These are phyloP conservation scores for Pseudonaja textilis DNA, from an alignment of 2,113 vertebrate genomes.

Conservation along the genomic window DNA sequence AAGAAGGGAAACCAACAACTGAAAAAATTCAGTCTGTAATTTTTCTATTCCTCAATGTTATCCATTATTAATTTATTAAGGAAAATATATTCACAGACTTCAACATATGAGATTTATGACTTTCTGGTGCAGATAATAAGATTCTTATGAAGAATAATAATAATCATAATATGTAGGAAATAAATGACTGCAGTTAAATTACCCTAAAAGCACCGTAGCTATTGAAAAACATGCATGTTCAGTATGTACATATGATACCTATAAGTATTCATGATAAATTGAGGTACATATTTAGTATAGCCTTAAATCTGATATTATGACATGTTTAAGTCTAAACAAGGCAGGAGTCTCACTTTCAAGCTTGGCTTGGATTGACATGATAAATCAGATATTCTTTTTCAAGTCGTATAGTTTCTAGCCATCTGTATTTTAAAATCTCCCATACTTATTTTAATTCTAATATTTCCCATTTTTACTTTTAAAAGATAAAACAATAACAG, in stretches of 20 bases:
- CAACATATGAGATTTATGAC: conserved; percentile 41
- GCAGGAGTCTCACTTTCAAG: not conserved
- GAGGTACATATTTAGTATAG: not conserved
- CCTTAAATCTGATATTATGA: not conserved
- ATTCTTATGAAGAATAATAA: conserved; percentile 20
- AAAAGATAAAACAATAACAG: not conserved
- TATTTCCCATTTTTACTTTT: conserved; percentile 8
- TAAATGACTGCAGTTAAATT: conserved; percentile 22
- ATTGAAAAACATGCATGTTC: not conserved
- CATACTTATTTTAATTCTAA: conserved; percentile 24
- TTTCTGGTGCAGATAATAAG: conserved; percentile 32
- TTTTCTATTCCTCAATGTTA: conserved; percentile 55
- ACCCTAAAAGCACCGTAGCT: conserved; percentile 12
- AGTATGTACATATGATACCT: not conserved
- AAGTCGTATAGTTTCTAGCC: not conserved
- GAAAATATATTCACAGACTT: conserved; percentile 36
- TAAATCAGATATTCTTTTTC: not conserved
- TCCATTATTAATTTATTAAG: conserved; percentile 31
- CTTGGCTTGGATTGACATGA: not conserved
- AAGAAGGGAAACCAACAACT: conserved; percentile 31
- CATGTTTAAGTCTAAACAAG: not conserved
- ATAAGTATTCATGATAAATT: not conserved
- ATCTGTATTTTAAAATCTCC: not conserved
- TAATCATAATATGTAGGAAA: conserved; percentile 25
- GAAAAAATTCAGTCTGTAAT: conserved; percentile 52